These are phyloP conservation scores for Xylota sylvarum DNA, from an alignment of 2,888 invertebrate genomes.

Conservation along the genomic window DNA sequence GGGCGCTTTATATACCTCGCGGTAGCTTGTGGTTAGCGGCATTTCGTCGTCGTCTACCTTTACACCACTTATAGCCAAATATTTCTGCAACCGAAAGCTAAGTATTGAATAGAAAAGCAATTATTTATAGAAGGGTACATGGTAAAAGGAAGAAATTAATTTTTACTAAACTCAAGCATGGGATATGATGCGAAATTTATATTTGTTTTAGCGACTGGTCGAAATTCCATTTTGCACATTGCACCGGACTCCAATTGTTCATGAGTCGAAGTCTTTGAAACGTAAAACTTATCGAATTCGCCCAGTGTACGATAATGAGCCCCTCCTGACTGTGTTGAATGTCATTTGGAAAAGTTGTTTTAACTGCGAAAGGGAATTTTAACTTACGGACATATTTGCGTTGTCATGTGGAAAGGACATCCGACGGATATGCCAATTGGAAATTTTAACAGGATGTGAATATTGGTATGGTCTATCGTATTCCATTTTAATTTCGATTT, in stretches of 20 bases:
- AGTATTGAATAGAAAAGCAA: not conserved
- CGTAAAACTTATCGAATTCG: not conserved
- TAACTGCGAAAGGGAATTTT: not conserved
- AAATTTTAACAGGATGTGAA: constrained; percentile 37
- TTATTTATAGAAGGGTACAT: no score
- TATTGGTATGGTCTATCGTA: not conserved
- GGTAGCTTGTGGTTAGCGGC: constrained; percentile 29
- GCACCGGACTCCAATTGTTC: not conserved
- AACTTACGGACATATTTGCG: not conserved
- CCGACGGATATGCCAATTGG: constrained; percentile 53
- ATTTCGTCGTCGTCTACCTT: no score
- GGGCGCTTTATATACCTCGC: constrained; percentile 13
- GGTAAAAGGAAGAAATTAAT: no score
- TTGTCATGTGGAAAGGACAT: constrained; percentile 26
- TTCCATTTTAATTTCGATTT: not conserved
- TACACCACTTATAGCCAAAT: no score
- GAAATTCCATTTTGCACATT: not conserved
- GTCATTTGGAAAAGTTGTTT: not conserved
- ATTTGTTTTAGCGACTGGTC: not conserved
- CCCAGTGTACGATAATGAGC: constrained; percentile 61
- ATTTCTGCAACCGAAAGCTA: not conserved
- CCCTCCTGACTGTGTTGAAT: not conserved
- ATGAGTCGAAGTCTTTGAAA: constrained; percentile 55
- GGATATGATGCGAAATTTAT: not conserved
- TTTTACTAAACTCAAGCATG: not conserved